Percentiles rank a stretch among this genome's conserved stretches.
Evolutionary conservation across 92 coral and sea anemone genomes (phyloP).

Genomic region (Virgularia gustaviana): DNA sequence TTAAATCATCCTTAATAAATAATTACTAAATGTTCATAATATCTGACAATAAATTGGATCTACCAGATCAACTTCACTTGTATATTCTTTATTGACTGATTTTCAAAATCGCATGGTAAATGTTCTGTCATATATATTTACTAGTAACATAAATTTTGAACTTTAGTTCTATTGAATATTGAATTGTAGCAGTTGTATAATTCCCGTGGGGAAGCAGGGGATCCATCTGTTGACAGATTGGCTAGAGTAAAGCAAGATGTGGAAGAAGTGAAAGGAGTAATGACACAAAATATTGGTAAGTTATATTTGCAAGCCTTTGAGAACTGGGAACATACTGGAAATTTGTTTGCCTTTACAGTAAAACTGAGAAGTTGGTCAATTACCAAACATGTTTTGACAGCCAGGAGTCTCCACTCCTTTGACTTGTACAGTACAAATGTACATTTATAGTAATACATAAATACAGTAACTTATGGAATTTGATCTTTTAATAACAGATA

Average conservation of each 20-base stretch:
- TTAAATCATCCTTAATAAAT: no score
- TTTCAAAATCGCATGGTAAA: neutral
- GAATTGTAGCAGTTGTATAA: no score
- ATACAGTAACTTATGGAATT: neutral
- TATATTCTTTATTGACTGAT: neutral
- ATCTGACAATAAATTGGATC: no score
- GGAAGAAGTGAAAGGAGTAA: slow-evolving; percentile 86
- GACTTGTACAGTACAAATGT: neutral
- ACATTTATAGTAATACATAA: neutral
- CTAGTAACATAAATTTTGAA: neutral
- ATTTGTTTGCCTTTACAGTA: no score
- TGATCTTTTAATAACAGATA: slow-evolving; percentile 50
- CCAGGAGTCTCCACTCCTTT: no score
- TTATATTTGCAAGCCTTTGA: no score
- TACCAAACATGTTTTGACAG: no score
- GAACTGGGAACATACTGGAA: no score
- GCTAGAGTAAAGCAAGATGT: slow-evolving; percentile 73
- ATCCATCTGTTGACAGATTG: slow-evolving; percentile 52
- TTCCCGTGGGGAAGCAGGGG: neutral
- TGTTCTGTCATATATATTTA: neutral
- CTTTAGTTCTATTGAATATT: no score
- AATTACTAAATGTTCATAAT: no score
- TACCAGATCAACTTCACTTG: no score
- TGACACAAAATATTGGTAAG: slow-evolving; percentile 98
- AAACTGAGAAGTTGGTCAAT: no score